Evolutionary conservation across 2,113 vertebrate species (phyloP), one percentile per base, ranked within the genome.

Genomic region (Butorides virescens): DNA sequence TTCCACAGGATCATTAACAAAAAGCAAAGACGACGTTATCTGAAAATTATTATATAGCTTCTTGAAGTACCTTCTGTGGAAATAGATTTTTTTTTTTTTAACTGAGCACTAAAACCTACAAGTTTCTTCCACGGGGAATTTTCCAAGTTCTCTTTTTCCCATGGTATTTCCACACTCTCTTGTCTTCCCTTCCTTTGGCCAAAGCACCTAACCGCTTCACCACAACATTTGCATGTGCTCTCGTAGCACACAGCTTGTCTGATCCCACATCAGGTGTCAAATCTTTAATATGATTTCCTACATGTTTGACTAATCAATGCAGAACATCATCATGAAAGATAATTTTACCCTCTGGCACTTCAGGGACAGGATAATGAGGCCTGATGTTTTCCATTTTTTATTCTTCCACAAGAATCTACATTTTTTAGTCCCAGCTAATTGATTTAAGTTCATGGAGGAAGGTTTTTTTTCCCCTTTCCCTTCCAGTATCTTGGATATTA

Each of bases 221-320:
- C 72, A 62, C 32, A 58, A 71, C 26, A 53, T 80, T 71, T 92
- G 42, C 78, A 71, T n/a, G 68, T 88, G 79, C 84, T 73, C 8
- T 42, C 67, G 68, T 56, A 91, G 94, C 49, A 66, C 85, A 61
- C 81, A 61, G 92, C 90, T 94, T 87, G 84, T 94, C 87, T 87
- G 95, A 95, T 94, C 84, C 76, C 85, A 93, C 80, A 26, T 95
- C 88, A 91, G 94, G 95, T 95, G 79, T 94, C 96, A 96, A 92
- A 96, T 95, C 95, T 95, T 96, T 96, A 76, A 93, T 95, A 94
- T 94, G 93, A 92, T 97, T 97, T 93, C 90, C 95, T 87, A 90
- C 87, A 76, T 98, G 98, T 98, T 98, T 98, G 97, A 95, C 98
- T 97, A 98, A 98, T 98, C 98, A 98, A 98, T 98, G 97, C 90